phyloP scores from a whole-genome alignment of 2,797 vertebrate species.

The Thripadectes ignobilis region DNA sequence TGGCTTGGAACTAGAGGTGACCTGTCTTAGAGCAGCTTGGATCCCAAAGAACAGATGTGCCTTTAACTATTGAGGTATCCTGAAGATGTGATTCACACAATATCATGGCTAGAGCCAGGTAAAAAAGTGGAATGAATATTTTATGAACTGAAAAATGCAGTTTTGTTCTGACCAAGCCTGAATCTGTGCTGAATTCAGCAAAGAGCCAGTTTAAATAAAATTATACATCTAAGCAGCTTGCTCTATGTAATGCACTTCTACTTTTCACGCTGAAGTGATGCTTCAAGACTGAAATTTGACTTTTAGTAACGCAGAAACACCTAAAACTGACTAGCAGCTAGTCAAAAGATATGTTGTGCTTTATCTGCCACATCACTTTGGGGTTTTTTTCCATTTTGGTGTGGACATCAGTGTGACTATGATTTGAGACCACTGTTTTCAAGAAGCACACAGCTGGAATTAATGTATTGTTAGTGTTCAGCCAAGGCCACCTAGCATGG shows the following conservation, averaged over 20 bases:
- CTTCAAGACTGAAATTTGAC: neutral
- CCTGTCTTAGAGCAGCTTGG: neutral
- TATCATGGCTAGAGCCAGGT: neutral
- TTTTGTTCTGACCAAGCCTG: neutral
- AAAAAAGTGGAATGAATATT: neutral
- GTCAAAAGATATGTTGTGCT: neutral
- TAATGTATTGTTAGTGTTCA: neutral
- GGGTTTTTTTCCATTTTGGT: neutral
- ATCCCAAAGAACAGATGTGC: neutral
- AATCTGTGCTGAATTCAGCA: neutral
- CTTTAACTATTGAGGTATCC: neutral
- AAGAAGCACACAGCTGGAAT: neutral
- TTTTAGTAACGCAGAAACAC: neutral
- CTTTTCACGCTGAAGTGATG: neutral
- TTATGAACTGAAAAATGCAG: neutral
- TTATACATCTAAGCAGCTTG: neutral
- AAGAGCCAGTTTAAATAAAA: neutral
- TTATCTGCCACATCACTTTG: neutral
- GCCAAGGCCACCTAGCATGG: fast-evolving
- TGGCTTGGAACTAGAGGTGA: neutral
- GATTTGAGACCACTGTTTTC: neutral
- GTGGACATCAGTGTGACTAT: neutral
- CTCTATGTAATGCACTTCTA: neutral
- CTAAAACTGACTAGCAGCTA: neutral
- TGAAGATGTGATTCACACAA: neutral